Percentiles rank a stretch among this genome's conserved stretches.
These are phyloP conservation scores for Botia almorhae DNA, from an alignment of 2,797 vertebrate genomes.

Conservation along the genomic window DNA sequence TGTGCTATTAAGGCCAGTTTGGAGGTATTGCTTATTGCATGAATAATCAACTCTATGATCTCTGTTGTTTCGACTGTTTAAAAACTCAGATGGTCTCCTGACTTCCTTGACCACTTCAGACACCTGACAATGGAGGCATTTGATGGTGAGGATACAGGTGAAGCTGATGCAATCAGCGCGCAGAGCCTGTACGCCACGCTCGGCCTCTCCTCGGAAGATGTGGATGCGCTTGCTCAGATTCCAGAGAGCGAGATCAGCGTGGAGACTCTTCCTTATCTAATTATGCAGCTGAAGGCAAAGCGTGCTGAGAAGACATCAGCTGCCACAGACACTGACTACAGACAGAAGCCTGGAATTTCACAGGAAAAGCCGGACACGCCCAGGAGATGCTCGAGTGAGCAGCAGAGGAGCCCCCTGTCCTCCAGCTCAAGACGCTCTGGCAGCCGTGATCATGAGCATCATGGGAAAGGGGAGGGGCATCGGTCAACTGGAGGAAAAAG, in stretches of 20 bases:
- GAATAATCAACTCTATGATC: neutral
- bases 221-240: constrained; percentile 79
- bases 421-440: constrained; percentile 27
- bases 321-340: constrained; percentile 17
- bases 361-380: constrained; percentile 10
- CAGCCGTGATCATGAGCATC: constrained; percentile 44
- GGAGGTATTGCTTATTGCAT: neutral
- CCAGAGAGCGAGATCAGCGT: constrained; percentile 81
- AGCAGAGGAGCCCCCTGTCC: constrained; percentile 16
- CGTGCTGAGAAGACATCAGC: constrained; percentile 21
- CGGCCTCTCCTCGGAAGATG: constrained; percentile 81
- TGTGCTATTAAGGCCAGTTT: neutral
- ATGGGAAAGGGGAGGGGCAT: constrained; percentile 43
- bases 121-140: constrained; percentile 46
- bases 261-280: constrained; percentile 79
- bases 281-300: constrained; percentile 64
- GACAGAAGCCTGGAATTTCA: constrained; percentile 3
- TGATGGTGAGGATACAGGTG: neutral
- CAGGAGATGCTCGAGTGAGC: constrained; percentile 20
- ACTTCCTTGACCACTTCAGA: neutral
- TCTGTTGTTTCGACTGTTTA: neutral
- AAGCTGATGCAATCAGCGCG: constrained; percentile 55
- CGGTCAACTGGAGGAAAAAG: constrained; percentile 35
- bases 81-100: constrained; percentile 9
- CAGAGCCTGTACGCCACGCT: constrained; percentile 81